Evolutionary conservation across 2,797 vertebrate genomes (phyloP).

Genomic region (Epinephelus coioides): DNA sequence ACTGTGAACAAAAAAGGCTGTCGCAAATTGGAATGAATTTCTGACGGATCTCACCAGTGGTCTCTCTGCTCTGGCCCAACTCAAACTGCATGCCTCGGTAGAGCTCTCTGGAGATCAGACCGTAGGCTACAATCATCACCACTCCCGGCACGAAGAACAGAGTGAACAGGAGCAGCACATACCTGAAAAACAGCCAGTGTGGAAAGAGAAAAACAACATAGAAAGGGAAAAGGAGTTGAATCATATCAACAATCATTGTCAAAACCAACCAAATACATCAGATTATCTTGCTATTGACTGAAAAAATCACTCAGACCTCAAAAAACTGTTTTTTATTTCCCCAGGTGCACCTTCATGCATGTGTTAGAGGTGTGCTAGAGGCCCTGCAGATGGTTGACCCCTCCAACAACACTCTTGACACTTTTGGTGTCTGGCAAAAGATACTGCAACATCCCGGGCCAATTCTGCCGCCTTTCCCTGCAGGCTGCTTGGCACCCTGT

Average conservation of each 20-base stretch:
- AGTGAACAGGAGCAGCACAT: constrained; percentile 90
- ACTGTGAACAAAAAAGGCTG: constrained; percentile 17
- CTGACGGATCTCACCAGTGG: constrained; percentile 80
- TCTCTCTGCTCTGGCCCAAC: constrained; percentile 83
- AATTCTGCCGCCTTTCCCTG: constrained; percentile 16
- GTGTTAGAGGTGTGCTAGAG: constrained; percentile 11
- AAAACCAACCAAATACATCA: background rate
- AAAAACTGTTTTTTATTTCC: background rate
- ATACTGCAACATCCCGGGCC: constrained; percentile 10
- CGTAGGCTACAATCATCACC: constrained; percentile 94
- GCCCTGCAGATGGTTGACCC: constrained; percentile 27
- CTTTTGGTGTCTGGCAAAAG: constrained; percentile 16
- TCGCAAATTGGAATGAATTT: constrained; percentile 26
- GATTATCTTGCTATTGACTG: background rate
- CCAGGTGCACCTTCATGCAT: background rate
- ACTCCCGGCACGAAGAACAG: constrained; percentile 95
- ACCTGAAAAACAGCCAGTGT: constrained; percentile 84
- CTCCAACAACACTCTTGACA: background rate
- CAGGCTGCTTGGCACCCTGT: constrained; percentile 1
- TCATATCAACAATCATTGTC: background rate
- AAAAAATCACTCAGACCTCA: background rate
- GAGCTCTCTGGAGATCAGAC: constrained; percentile 95
- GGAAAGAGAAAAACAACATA: constrained; percentile 4
- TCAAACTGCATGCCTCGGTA: constrained; percentile 94
- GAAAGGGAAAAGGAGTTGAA: background rate